Evolutionary conservation across 2,113 vertebrate genomes (phyloP).

Genomic region (Corythoichthys intestinalis): DNA sequence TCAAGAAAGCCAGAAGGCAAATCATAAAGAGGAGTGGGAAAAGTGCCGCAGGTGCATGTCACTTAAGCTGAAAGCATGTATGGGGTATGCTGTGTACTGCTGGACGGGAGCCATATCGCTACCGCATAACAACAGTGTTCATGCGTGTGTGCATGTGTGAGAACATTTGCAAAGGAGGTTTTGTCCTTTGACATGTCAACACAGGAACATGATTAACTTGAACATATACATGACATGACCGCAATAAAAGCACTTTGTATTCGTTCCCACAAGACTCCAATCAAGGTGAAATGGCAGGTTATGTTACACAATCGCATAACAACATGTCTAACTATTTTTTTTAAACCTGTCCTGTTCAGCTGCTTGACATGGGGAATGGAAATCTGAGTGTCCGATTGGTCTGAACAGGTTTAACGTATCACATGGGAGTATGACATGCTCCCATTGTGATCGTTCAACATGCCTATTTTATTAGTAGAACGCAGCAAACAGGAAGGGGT

Average conservation of each 20-base stretch:
- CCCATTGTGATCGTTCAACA: too few relatives aligned
- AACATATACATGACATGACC: neutral
- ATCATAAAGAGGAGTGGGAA: neutral
- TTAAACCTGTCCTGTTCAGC: too few relatives aligned
- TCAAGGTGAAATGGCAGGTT: neutral
- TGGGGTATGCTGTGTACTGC: neutral
- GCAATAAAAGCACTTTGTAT: neutral
- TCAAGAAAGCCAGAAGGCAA: neutral
- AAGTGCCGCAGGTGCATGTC: neutral
- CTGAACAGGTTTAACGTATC: too few relatives aligned
- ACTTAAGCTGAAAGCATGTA: neutral
- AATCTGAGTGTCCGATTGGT: too few relatives aligned
- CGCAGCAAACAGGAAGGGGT: too few relatives aligned
- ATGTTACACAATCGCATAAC: too few relatives aligned
- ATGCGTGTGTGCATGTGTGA: neutral
- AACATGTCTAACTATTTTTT: too few relatives aligned
- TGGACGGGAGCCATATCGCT: neutral
- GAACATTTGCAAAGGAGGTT: neutral
- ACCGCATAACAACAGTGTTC: neutral
- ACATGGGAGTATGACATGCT: too few relatives aligned
- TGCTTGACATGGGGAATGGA: too few relatives aligned
- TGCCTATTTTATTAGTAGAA: too few relatives aligned
- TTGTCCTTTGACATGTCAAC: neutral
- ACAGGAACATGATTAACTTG: neutral
- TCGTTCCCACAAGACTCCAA: neutral